Base-by-base conservation (phyloP, 2,113 vertebrate species). In the Colius striatus region DNA sequence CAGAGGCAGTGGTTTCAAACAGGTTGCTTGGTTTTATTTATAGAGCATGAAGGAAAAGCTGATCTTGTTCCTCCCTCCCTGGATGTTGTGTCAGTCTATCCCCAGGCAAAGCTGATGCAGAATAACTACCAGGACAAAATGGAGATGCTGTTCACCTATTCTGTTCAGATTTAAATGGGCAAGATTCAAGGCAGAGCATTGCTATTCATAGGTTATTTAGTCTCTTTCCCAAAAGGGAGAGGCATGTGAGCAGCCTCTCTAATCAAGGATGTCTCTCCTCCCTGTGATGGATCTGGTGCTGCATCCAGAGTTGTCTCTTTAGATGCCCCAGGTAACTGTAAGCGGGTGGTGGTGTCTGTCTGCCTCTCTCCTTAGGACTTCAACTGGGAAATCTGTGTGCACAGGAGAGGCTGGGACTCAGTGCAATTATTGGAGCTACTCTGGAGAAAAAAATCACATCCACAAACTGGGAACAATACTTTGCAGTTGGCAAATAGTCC, bases 91-190 rank as follows among this genome's bases (percentile, higher is more conserved):
- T 66, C 71, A 80, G 11, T 75, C 34, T 74, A 22, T 78, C 73
- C 60, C 65, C 88, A 72, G 34, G 79, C 68, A 47, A 90, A 94
- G 38, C 82, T 88, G 54, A 80, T 61, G 73, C 66, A 92, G 81
- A 89, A 15, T 72, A 81, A 68, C 45, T 65, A 72, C 61, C 50
- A 25, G 61, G 80, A 78, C n/a, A 78, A 93, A 90, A 84, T 32
- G 57, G 66, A 96, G 76, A 84, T 72, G n/a, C 2, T 93, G 91
- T 83, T 86, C 19, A 67, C 75, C 61, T 84, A 15, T 61, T 89
- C 58, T 57, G 61, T 75, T 36, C 32, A 81, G 84, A 82, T 53
- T 84, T 75, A 78, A 91, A 93, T 9, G 57, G 73, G n/a, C 45
- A 89, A 84, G 70, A 82, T 61, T 84, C 0, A 16, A 57, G 55